Conservation (phyloP, 2,888 invertebrate species). For the Noctua janthina region DNA sequence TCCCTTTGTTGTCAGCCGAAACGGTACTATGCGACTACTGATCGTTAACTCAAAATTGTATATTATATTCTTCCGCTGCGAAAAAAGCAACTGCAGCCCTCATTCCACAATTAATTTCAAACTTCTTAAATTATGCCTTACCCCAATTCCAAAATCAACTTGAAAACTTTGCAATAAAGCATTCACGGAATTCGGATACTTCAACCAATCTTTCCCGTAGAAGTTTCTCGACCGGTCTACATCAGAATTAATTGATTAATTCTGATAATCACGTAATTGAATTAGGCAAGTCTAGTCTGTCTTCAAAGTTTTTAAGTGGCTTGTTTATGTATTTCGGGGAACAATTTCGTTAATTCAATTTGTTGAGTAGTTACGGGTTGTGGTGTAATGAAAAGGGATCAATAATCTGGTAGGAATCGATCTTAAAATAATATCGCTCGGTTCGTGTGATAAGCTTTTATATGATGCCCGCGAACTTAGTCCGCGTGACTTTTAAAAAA, state of each 20-base stretch:
- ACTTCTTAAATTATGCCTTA: not conserved
- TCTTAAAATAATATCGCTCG: not conserved
- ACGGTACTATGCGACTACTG: too few species aligned
- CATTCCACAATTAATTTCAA: not conserved
- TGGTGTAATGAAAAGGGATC: constrained; percentile 14
- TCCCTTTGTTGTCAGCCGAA: too few species aligned
- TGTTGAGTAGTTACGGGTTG: constrained; percentile 14
- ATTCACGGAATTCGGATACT: constrained; percentile 39
- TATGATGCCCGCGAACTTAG: too few species aligned
- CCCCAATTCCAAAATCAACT: constrained; percentile 19
- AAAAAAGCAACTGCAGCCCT: not conserved
- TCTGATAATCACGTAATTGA: constrained; percentile 57
- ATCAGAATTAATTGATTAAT: constrained; percentile 53
- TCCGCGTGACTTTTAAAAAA: too few species aligned
- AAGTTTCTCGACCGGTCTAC: constrained; percentile 43
- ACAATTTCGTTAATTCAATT: constrained; percentile 51
- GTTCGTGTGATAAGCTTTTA: not conserved
- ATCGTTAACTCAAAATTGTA: too few species aligned
- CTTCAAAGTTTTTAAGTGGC: constrained; percentile 55
- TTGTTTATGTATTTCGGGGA: constrained; percentile 57
- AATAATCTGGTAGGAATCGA: not conserved
- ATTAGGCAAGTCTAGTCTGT: constrained; percentile 48
- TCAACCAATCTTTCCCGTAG: constrained; percentile 28
- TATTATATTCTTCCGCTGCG: too few species aligned
- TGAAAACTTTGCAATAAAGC: constrained; percentile 7